Base-by-base conservation (phyloP, 1,140 invertebrate species). In the Papilio aristodemus region DNA sequence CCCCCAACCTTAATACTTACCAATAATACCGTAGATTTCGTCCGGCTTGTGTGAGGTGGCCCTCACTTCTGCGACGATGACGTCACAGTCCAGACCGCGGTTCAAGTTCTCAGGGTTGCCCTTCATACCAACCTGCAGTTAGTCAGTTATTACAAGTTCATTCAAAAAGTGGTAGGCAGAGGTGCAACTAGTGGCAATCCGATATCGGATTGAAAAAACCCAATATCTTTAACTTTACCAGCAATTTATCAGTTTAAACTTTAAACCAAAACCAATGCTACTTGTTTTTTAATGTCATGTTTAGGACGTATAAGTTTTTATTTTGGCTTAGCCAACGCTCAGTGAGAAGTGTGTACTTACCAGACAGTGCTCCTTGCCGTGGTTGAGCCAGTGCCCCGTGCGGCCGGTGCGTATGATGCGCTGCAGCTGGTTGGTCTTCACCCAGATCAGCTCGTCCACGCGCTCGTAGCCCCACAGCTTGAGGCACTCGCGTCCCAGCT, bases 1-100 rank as follows among this genome's bases (percentile, higher is more conserved):
- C n/a, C n/a, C n/a, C n/a, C n/a, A n/a, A n/a, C n/a, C n/a, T n/a
- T n/a, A n/a, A 22, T 59, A 9, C 79, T 79, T 54, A 87, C 86
- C 88, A 69, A 97, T 97, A 63, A 97, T 97, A 11, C 96, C 98
- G 90, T 99, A 99, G 76, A 99, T 98, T 93, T 99, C 98, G 92
- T 99, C 98, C 0, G 98, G 98, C 90, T 99, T 99, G 86, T 99
- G 98, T 79, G 97, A 98, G 0, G 98, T 99, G 4, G 98, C 98
- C 60, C 98, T 92, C 0, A 99, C 98, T 93, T 99, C 98, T 0
- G 98, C 98, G 0, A 99, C 98, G 71, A 99, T 99, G 8, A 99
- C 98, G 91, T 99, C 98, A 89, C 98, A 98, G 89, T 99, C 98
- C 9, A 99, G 91, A 0, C 98, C 98, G 39, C 97, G 93, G 92